Evolutionary conservation across 2,888 invertebrate genomes (phyloP), one percentile per base, ranked within the genome.

Genomic region (Tridacna crocea): DNA sequence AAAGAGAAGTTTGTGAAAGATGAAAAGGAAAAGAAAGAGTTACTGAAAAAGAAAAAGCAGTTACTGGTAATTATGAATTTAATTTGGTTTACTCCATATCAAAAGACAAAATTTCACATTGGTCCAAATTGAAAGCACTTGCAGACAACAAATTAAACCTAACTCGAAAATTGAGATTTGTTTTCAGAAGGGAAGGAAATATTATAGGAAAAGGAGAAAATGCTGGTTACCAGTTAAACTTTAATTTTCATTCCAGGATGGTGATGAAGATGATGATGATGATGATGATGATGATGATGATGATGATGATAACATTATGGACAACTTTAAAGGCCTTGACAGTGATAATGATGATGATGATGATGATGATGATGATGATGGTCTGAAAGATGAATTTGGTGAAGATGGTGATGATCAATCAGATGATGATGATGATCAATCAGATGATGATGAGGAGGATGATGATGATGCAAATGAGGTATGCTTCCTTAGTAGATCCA

Each of bases 231-330:
- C 36, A 36, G 36, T n/a, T n/a, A n/a, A n/a, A n/a, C n/a, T n/a
- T n/a, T n/a, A n/a, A n/a, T n/a, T n/a, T n/a, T n/a, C n/a, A n/a
- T n/a, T n/a, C n/a, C n/a, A 87, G 84, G 73, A 74, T 72, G 79
- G 75, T 26, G 74, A 65, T 27, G 80, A 80, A 47, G 80, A 77
- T 60, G 72, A 66, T 72, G 76, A 75, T 58, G 55, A 66, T 61
- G 77, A 87, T 83, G 73, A 74, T 72, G 79, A 74, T 26, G 74
- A 65, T 27, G 80, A 80, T 58, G 80, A 77, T 60, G 72, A 66
- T 72, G 76, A 75, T 58, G 55, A 66, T 61, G 77, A 77, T 72
- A 72, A 83, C 36, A 74, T 79, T 0, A 73, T 74, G 58, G 80
- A 74, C 24, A 77, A 80, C 24, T 75, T 73, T 60, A 74, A 73